These are phyloP conservation scores for Pogonocichla stellata DNA, from an alignment of 2,113 vertebrate genomes.

Conservation along the genomic window DNA sequence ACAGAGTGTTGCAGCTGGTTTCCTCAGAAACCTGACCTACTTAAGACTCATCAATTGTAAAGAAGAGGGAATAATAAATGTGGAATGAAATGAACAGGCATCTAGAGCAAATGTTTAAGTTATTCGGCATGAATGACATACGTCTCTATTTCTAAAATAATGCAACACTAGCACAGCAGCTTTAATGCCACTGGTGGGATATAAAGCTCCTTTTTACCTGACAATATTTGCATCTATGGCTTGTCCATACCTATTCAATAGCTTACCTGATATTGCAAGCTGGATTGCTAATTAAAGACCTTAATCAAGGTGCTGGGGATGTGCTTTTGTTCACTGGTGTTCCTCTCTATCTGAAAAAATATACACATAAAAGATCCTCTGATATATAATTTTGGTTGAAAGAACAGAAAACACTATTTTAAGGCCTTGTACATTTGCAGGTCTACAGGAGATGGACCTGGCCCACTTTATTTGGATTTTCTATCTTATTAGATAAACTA, in stretches of 20 bases:
- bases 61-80: background rate
- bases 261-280: background rate
- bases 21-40: background rate
- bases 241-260: background rate
- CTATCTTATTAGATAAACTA: background rate
- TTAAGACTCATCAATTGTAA: conserved; percentile 2
- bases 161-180: background rate
- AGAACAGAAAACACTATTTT: background rate
- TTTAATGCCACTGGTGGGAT: background rate
- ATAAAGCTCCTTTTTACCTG: background rate
- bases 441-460: background rate
- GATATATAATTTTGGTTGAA: background rate
- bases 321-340: background rate
- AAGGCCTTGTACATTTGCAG: background rate
- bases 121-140: background rate
- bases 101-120: background rate
- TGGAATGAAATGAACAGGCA: background rate
- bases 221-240: background rate
- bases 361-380: background rate
- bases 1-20: background rate
- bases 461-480: background rate
- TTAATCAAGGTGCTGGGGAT: background rate
- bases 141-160: background rate
- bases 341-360: background rate
- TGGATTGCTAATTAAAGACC: background rate